Evolutionary conservation across 2,113 vertebrate species (phyloP).

Genomic region (Nicator chloris): DNA sequence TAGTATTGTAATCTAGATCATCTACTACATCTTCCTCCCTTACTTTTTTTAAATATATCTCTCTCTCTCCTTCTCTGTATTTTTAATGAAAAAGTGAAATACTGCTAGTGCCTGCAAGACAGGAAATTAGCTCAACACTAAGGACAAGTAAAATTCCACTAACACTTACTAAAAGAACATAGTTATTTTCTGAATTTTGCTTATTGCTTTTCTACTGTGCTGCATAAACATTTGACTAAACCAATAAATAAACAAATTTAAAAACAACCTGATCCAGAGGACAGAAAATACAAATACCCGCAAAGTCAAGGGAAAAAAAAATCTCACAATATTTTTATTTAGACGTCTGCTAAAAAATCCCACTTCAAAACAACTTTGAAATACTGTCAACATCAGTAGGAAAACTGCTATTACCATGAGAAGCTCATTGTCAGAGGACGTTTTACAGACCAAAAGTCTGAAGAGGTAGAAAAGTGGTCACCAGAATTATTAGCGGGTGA

Average conservation of each 20-base stretch:
- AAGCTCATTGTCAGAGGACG: background rate
- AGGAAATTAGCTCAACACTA: conserved; percentile 58
- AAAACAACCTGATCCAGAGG: background rate
- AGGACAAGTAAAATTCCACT: conserved; percentile 24
- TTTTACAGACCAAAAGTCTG: background rate
- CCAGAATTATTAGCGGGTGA: background rate
- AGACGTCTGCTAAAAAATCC: background rate
- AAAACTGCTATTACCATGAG: background rate
- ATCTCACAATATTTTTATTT: background rate
- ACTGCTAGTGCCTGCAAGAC: background rate
- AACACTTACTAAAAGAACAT: background rate
- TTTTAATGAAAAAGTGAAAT: conserved; percentile 50
- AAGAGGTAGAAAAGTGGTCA: background rate
- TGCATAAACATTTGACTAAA: background rate
- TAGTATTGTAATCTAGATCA: background rate
- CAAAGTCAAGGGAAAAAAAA: background rate
- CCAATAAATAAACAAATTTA: background rate
- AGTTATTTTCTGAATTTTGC: conserved; percentile 38
- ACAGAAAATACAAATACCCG: background rate
- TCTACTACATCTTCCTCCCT: background rate
- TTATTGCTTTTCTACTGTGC: conserved; percentile 20
- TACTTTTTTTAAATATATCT: background rate
- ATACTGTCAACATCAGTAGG: background rate
- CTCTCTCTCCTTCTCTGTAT: background rate
- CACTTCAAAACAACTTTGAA: conserved; percentile 14